A percentile compares a stretch with the other conserved stretches of the same genome.
Evolutionary conservation across 2,888 invertebrate genomes (phyloP).

Genomic region (Calephelis perditalis): DNA sequence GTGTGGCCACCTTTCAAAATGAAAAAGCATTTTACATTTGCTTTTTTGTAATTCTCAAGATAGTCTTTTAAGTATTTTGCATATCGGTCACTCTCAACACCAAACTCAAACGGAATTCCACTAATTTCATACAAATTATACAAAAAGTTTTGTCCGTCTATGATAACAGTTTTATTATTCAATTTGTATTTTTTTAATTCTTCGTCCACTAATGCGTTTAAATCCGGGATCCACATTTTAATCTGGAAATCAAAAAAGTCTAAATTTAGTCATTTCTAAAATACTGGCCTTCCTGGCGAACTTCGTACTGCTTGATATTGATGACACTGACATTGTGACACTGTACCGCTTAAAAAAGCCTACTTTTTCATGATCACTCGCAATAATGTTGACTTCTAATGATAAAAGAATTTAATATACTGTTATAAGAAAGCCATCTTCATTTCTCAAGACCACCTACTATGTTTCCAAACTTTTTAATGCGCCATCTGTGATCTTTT

Average conservation of each 20-base stretch:
- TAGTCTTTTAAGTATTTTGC: slow-evolving; percentile 33
- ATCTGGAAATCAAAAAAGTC: neutral
- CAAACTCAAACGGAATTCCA: slow-evolving; percentile 31
- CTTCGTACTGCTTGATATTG: no score
- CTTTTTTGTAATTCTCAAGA: slow-evolving; percentile 36
- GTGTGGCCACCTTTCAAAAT: slow-evolving; percentile 40
- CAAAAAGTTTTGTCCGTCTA: slow-evolving; percentile 43
- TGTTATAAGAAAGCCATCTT: no score
- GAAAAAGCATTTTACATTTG: slow-evolving; percentile 40
- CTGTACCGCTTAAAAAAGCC: no score
- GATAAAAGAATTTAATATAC: no score
- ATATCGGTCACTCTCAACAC: slow-evolving; percentile 40
- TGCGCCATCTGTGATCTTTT: no score
- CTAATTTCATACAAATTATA: slow-evolving; percentile 33
- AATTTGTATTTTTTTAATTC: slow-evolving; percentile 21
- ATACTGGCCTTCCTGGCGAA: no score
- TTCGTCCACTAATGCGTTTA: slow-evolving; percentile 14
- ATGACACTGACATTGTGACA: no score
- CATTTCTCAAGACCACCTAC: no score
- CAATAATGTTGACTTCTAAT: no score
- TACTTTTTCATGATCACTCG: no score
- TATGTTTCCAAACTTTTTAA: no score
- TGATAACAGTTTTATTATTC: slow-evolving; percentile 37
- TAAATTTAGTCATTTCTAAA: no score
- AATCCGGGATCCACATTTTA: slow-evolving; percentile 28